These are phyloP conservation scores for Diorhabda elongata DNA, from an alignment of 1,140 invertebrate species.

Conservation along the genomic window DNA sequence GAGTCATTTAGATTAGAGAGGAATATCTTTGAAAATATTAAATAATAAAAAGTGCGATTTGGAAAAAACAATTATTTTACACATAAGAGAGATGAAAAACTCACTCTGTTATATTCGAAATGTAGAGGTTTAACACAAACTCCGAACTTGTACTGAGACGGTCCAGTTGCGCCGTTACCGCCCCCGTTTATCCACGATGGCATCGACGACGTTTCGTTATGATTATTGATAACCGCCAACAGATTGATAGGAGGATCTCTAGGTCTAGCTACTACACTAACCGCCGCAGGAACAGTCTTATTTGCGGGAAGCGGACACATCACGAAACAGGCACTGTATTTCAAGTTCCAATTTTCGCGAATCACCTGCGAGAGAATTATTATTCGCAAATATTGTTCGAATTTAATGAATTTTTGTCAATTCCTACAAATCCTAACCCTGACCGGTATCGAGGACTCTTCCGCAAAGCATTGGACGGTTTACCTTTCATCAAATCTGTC, in stretches of 20 bases:
- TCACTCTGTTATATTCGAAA: constrained; percentile 77
- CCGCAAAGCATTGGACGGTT: too few relatives aligned
- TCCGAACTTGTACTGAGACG: constrained; percentile 58
- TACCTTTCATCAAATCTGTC: too few relatives aligned
- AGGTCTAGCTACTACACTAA: constrained; percentile 62
- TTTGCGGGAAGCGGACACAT: constrained; percentile 67
- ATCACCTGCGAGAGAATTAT: constrained; percentile 59
- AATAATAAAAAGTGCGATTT: too few relatives aligned
- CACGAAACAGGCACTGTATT: constrained; percentile 88
- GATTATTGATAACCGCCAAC: constrained; percentile 53
- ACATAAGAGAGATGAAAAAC: constrained; percentile 11
- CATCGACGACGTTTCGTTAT: constrained; percentile 43
- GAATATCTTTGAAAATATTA: too few relatives aligned
- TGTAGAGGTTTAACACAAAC: constrained; percentile 94
- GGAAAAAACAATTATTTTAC: too few relatives aligned
- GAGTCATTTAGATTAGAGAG: too few relatives aligned
- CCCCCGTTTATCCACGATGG: background rate
- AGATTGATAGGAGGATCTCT: constrained; percentile 61
- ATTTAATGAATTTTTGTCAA: too few relatives aligned
- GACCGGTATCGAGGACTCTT: too few relatives aligned
- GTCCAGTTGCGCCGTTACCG: too few relatives aligned
- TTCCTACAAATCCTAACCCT: too few relatives aligned
- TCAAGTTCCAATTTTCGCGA: constrained; percentile 89
- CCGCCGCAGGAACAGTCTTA: constrained; percentile 59
- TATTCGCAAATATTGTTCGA: too few relatives aligned